A percentile compares a stretch with the other conserved stretches of the same genome.
Evolutionary conservation across 2,888 invertebrate species (phyloP).

Genomic region (Meiosimyza decipiens): DNA sequence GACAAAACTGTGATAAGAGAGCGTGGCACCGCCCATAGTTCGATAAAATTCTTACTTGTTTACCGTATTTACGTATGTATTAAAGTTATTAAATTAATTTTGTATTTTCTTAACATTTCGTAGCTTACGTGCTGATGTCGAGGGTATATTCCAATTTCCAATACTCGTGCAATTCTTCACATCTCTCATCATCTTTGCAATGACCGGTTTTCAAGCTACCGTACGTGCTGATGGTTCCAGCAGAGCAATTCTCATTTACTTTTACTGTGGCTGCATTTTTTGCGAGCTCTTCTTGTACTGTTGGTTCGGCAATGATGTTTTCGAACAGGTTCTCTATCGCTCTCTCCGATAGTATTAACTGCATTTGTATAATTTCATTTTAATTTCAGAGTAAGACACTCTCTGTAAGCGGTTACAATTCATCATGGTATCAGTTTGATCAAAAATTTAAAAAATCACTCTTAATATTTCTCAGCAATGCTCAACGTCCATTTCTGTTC

Average conservation of each 20-base stretch:
- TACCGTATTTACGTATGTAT: too few species aligned
- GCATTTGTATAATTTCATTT: neutral
- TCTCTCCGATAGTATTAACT: neutral
- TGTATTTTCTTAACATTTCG: neutral
- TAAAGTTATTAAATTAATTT: neutral
- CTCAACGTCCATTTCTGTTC: slow-evolving; percentile 50
- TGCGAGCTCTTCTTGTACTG: slow-evolving; percentile 55
- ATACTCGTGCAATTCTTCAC: slow-evolving; percentile 54
- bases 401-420: slow-evolving; percentile 49
- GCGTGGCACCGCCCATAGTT: too few species aligned
- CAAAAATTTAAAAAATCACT: slow-evolving; percentile 47
- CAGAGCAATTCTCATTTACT: slow-evolving; percentile 51
- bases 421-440: slow-evolving; percentile 52
- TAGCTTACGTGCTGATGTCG: slow-evolving; percentile 51
- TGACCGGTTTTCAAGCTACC: slow-evolving; percentile 55
- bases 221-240: slow-evolving; percentile 47
- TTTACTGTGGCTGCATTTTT: slow-evolving; percentile 52
- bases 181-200: slow-evolving; percentile 52
- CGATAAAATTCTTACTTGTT: too few species aligned
- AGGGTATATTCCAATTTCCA: slow-evolving; percentile 49
- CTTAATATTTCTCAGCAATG: slow-evolving; percentile 50
- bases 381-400: slow-evolving; percentile 53
- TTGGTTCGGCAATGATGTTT: slow-evolving; percentile 58
- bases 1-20: too few species aligned
- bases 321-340: slow-evolving; percentile 47